Conservation (phyloP, 64 coral and sea anemone genomes). For the Actinia tenebrosa region DNA sequence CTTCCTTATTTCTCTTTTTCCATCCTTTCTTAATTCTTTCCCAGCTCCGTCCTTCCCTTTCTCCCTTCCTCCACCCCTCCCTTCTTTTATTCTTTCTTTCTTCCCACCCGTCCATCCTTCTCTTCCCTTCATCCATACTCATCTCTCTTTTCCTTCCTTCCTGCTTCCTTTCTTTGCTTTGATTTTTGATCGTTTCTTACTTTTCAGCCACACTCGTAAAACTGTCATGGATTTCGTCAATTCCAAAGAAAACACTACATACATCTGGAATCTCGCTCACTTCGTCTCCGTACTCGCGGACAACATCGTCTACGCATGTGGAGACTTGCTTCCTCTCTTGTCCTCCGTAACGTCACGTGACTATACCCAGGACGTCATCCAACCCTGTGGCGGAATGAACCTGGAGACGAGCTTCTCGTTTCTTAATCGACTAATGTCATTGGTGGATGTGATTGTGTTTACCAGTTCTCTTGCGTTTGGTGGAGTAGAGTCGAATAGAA, state of each 20-base stretch:
- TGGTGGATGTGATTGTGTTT: slow-evolving; percentile 95
- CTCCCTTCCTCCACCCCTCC: no score
- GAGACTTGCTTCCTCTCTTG: slow-evolving; percentile 86
- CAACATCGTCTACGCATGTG: slow-evolving; percentile 94
- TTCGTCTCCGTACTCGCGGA: slow-evolving; percentile 94
- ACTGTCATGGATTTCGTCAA: slow-evolving; percentile 98
- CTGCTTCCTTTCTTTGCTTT: background rate
- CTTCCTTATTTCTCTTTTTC: background rate
- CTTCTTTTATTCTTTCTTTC: no score
- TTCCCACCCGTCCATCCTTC: no score
- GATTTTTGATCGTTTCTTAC: background rate
- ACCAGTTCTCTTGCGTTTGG: slow-evolving; percentile 94
- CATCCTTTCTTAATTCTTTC: background rate
- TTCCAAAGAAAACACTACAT: slow-evolving; percentile 89
- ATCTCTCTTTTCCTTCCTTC: no score
- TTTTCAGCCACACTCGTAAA: slow-evolving; percentile 87
- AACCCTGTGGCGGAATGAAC: slow-evolving; percentile 93
- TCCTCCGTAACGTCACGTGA: slow-evolving; percentile 98
- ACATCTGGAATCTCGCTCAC: slow-evolving; percentile 94
- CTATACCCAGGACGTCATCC: slow-evolving; percentile 94
- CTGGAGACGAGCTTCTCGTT: slow-evolving; percentile 97
- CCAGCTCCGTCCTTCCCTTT: background rate
- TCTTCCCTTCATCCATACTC: background rate
- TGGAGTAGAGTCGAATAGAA: slow-evolving; percentile 87
- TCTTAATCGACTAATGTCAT: slow-evolving; percentile 88